Evolutionary conservation across 2,888 invertebrate genomes (phyloP), one percentile per base, ranked within the genome.

Genomic region (Temnothorax unifasciatus): DNA sequence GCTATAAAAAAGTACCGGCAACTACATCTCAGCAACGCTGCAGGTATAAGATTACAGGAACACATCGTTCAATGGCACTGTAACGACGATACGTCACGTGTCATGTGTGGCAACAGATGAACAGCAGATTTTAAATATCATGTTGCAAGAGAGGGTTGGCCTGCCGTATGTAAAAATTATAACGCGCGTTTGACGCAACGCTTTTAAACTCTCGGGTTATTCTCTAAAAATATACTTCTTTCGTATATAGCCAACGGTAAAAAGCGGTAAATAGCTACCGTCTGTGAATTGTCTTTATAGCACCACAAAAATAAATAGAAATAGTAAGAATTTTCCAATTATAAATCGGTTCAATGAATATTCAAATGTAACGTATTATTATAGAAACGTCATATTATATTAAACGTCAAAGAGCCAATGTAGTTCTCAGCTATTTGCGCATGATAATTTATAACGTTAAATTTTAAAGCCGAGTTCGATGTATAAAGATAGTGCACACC

Each of bases 11-110:
- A 73, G 63, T 50, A 63, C 64, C 52, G 69, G 38, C 63, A 50
- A 41, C 50, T 66, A 50, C 47, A 57, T 59, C 50, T 76, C 82
- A 74, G 44, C 76, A 76, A 61, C 84, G 81, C 66, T 82, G 61
- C 63, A 11, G 83, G 89, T 69, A 75, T 90, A 85, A 87, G 86
- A 87, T 90, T 89, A 90, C 90, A 90, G 89, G 90, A 90, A 90
- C 85, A 84, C 89, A 86, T 88, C 90, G 86, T 85, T 86, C 86
- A 84, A 87, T 85, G 29, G 83, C 50, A 57, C 8, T 38, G 84
- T 82, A 85, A 85, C 85, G 75, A 85, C 73, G 86, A 90, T 83
- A 85, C 88, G 79, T 83, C 59, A 73, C 41, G 71, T 29, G 88
- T 85, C 91, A 89, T 85, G 88, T 90, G 90, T 87, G 87, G 59